These are phyloP conservation scores for Mongoloraphidia duomilia DNA, from an alignment of 2,888 invertebrate species.

Conservation along the genomic window DNA sequence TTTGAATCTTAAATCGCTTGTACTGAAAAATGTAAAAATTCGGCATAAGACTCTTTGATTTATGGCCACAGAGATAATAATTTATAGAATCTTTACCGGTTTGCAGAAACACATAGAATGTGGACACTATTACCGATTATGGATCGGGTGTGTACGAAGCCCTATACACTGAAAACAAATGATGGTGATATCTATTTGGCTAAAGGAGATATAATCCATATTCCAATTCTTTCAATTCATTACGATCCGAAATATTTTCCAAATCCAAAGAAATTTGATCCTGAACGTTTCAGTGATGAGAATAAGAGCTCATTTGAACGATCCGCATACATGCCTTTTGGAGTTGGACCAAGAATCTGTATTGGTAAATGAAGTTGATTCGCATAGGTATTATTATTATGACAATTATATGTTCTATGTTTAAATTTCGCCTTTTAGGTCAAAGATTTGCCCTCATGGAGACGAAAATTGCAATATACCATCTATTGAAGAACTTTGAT, in stretches of 20 bases:
- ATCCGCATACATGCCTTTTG: conserved; percentile 38
- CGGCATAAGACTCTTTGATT: no score
- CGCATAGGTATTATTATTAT: not conserved
- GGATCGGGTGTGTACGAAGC: conserved; percentile 35
- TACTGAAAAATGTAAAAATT: no score
- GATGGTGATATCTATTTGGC: conserved; percentile 24
- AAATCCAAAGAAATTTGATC: conserved; percentile 36
- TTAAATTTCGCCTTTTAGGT: conserved; percentile 6
- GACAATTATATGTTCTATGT: no score
- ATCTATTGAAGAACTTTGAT: conserved; percentile 1
- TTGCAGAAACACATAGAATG: conserved; percentile 16
- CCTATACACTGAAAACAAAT: conserved; percentile 31
- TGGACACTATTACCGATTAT: conserved; percentile 32
- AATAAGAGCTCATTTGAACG: conserved; percentile 35
- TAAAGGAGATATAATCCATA: conserved; percentile 32
- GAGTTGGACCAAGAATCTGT: conserved; percentile 29
- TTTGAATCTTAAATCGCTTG: no score
- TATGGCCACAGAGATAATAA: no score
- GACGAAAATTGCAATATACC: conserved; percentile 5
- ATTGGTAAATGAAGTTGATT: conserved; percentile 21
- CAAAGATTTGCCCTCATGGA: conserved; percentile 13
- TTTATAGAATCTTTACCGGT: conserved; percentile 25
- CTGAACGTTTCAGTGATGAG: conserved; percentile 39
- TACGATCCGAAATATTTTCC: conserved; percentile 39
- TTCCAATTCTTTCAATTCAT: conserved; percentile 37